Conservation (phyloP, 2,113 vertebrate genomes). For the Myocastor coypus region DNA sequence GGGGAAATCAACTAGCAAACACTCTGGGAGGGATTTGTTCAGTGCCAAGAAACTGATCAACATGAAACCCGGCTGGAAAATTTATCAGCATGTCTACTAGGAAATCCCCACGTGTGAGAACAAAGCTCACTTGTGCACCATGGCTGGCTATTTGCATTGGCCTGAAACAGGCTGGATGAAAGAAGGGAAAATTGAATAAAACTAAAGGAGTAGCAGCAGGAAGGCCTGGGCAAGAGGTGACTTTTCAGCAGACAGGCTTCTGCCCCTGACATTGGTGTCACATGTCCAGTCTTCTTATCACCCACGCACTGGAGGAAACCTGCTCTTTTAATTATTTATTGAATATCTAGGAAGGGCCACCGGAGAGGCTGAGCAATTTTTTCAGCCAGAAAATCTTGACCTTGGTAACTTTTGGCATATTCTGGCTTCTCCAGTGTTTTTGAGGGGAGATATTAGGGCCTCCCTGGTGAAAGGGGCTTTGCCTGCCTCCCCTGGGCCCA, state of each 20-base stretch:
- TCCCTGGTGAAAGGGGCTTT: not conserved
- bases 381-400: not conserved
- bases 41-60: slow-evolving; percentile 11
- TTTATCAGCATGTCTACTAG: not conserved
- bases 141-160: slow-evolving; percentile 31
- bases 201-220: not conserved
- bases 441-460: not conserved
- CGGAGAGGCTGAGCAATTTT: not conserved
- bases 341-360: not conserved
- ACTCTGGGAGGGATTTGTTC: not conserved
- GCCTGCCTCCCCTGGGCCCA: not conserved
- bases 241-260: not conserved
- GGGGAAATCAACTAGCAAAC: not conserved
- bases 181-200: not conserved
- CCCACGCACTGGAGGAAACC: not conserved
- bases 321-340: not conserved
- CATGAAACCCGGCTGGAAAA: not conserved
- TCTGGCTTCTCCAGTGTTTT: not conserved
- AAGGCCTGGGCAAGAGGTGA: not conserved
- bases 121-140: not conserved
- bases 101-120: not conserved
- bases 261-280: not conserved
- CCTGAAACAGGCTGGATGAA: not conserved
- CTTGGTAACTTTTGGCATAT: not conserved
- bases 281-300: not conserved